Evolutionary conservation across 2,113 vertebrate genomes (phyloP).

Genomic region (Oncorhynchus keta): DNA sequence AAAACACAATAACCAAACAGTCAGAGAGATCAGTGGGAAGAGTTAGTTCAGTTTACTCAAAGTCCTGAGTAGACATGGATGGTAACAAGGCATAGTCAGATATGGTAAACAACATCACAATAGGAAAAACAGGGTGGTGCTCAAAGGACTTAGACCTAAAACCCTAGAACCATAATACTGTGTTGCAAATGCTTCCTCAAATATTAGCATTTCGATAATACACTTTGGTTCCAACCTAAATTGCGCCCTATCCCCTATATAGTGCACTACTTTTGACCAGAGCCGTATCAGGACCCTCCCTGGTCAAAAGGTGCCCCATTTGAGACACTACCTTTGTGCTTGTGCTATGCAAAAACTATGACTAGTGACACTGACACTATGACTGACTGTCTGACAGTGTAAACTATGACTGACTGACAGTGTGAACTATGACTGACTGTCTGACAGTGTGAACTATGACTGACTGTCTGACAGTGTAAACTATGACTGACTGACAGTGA

Average conservation of each 20-base stretch:
- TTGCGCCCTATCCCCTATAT: not conserved
- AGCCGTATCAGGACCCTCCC: too few species aligned
- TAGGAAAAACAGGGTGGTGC: too few species aligned
- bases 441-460: too few species aligned
- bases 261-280: too few species aligned
- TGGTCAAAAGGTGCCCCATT: too few species aligned
- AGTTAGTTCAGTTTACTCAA: not conserved
- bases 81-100: not conserved
- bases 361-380: too few species aligned
- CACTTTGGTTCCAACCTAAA: not conserved
- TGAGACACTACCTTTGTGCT: not conserved
- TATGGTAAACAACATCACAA: not conserved
- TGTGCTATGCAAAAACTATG: not conserved
- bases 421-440: too few species aligned
- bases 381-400: too few species aligned
- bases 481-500: too few species aligned
- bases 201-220: not conserved
- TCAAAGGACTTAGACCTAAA: not conserved
- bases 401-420: too few species aligned
- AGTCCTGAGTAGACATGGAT: not conserved
- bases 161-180: too few species aligned
- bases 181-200: not conserved
- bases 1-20: not conserved
- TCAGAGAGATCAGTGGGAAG: not conserved
- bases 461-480: too few species aligned